Evolutionary conservation across 2,888 invertebrate genomes (phyloP).

Genomic region (Melieria crassipennis): DNA sequence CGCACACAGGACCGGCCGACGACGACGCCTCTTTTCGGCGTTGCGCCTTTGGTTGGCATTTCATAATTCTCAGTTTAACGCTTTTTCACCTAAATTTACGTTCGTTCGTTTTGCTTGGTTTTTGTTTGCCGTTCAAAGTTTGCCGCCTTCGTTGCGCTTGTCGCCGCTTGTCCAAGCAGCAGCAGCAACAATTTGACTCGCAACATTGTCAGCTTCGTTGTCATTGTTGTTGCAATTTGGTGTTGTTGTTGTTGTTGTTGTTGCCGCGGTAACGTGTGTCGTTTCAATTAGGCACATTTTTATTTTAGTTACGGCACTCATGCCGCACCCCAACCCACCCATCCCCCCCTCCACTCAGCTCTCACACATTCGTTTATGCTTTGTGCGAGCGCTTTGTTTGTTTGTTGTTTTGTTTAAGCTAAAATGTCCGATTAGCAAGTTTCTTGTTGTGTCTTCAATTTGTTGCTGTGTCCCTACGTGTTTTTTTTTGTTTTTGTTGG

Average conservation of each 20-base stretch:
- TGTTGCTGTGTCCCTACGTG: neutral
- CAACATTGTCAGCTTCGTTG: neutral
- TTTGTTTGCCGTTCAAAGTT: neutral
- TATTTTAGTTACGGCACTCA: slow-evolving; percentile 16
- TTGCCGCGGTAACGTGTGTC: slow-evolving; percentile 29
- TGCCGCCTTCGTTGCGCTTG: too few relatives aligned
- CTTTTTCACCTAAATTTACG: neutral
- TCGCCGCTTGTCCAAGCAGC: too few relatives aligned
- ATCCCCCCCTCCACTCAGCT: neutral
- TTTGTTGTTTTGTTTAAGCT: slow-evolving; percentile 2
- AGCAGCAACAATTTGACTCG: neutral
- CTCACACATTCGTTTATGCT: neutral
- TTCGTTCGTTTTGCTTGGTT: neutral
- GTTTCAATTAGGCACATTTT: slow-evolving; percentile 36
- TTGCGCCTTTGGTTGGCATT: too few relatives aligned
- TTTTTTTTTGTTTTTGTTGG: neutral
- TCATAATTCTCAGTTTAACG: too few relatives aligned
- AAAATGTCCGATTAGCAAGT: slow-evolving; percentile 22
- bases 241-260: too few relatives aligned
- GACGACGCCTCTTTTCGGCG: neutral
- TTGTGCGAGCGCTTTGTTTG: slow-evolving; percentile 1
- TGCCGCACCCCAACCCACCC: slow-evolving; percentile 1
- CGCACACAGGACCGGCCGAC: neutral
- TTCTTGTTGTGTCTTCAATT: slow-evolving; percentile 7
- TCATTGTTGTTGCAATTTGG: neutral